These are phyloP conservation scores for Apostichopus parvimensis DNA, from an alignment of 35 echinoderm and acorn worm species.

Conservation along the genomic window DNA sequence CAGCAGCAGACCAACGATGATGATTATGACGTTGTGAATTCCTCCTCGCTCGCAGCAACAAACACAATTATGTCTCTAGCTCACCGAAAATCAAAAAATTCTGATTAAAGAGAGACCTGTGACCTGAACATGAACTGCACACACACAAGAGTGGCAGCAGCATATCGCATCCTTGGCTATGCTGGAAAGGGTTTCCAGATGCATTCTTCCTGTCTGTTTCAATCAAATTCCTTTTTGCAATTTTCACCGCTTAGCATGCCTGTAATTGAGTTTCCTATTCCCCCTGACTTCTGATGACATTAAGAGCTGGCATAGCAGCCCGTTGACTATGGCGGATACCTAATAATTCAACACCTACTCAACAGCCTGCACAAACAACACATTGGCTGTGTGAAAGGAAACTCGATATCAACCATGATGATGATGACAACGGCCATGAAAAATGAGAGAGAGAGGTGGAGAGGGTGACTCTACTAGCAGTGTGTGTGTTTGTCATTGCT, in stretches of 20 bases:
- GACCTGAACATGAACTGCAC: slow-evolving; percentile 41
- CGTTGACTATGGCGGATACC: background rate
- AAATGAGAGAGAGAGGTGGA: no score
- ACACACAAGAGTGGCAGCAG: background rate
- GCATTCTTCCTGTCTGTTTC: slow-evolving; percentile 18
- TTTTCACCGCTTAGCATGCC: slow-evolving; percentile 18
- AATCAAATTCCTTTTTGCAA: slow-evolving; percentile 2
- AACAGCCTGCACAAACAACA: slow-evolving; percentile 35
- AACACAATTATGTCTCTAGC: background rate
- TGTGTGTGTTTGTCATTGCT: slow-evolving; percentile 19
- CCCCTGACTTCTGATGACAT: slow-evolving; percentile 20
- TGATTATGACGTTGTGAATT: background rate
- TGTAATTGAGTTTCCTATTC: slow-evolving; percentile 44
- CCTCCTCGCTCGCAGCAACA: background rate
- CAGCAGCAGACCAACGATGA: background rate
- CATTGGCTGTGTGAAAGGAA: slow-evolving; percentile 23
- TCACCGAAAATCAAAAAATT: background rate
- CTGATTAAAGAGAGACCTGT: background rate
- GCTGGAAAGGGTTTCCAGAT: background rate
- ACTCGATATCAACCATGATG: slow-evolving; percentile 33
- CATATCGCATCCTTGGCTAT: background rate
- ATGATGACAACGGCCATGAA: background rate
- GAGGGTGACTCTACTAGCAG: background rate
- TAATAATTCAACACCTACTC: slow-evolving; percentile 34
- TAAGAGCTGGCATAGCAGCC: background rate